Conservation (phyloP, 1,140 invertebrate genomes). For the Aphis craccivora region DNA sequence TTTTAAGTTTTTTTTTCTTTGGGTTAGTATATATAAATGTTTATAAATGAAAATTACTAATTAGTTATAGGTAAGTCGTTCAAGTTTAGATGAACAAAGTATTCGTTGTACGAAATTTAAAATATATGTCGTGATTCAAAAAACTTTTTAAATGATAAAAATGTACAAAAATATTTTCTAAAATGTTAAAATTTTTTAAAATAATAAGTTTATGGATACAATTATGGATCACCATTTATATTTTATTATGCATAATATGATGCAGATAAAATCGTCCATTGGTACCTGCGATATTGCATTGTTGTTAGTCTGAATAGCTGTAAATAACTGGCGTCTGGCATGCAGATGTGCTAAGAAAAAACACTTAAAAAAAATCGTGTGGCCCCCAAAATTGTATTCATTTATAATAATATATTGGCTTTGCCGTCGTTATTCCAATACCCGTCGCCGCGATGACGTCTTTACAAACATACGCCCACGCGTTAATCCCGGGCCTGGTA, state of each 20-base stretch:
- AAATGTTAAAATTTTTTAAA: neutral
- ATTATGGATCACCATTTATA: neutral
- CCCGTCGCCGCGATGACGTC: neutral
- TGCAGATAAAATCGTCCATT: neutral
- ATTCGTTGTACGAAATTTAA: neutral
- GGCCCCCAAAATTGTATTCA: neutral
- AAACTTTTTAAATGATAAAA: neutral
- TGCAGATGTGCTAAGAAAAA: neutral
- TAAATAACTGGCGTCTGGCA: neutral
- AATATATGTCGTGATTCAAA: neutral
- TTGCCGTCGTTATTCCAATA: neutral
- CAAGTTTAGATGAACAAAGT: neutral
- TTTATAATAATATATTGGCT: slow-evolving; percentile 6
- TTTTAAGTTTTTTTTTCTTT: neutral
- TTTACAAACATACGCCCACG: slow-evolving; percentile 7
- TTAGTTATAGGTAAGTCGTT: neutral
- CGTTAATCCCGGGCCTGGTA: slow-evolving; percentile 24
- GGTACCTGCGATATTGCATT: neutral
- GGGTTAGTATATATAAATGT: neutral
- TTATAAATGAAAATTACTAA: neutral
- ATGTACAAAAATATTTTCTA: neutral
- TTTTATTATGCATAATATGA: neutral
- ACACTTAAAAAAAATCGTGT: neutral
- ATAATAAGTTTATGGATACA: neutral
- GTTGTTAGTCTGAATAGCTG: neutral